Base-by-base conservation (phyloP, 1,140 invertebrate genomes). In the Gryon sp. region DNA sequence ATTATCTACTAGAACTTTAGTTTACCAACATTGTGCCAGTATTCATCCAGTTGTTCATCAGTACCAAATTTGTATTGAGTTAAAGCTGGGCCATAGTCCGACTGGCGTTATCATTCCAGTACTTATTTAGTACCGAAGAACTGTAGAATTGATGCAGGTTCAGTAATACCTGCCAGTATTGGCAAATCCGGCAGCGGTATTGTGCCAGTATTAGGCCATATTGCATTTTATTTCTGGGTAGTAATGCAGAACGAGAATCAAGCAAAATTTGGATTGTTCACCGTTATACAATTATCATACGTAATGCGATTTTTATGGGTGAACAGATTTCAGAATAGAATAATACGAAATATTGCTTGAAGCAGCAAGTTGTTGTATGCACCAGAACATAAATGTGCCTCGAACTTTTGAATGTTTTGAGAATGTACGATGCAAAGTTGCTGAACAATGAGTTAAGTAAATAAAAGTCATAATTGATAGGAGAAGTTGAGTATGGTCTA, bases 321-420 rank as follows among this genome's bases (percentile, higher is more conserved):
- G 38, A 53, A 52, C 43, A 52, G 46, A 41, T 52, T 65, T 65
- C 32, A 28, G 36, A 43, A 41, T 52, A 65, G 15, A 52, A 52
- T 52, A 65, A 65, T 38, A 19, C 12, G 32, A 4, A 48, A 63
- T 63, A 50, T 50, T 28, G 59, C 45, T 48, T 20, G 45, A 22
- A 50, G 45, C 43, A n/a, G 22, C 8, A 20, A 32, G 14, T 43
- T 45, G 28, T 40, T 30, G 18, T 34, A 48, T 40, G 9, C 14
- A 14, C 4, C 1, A 40, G 18, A 59, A 45, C 40, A 59, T 36
- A 45, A 59, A 59, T 41, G 38, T 45, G 7, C 11, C 24, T 28
- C 15, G 40, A 34, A 11, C 38, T 59, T 59, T 30, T 45, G 8
- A 45, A 59, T 41, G 24, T 30, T 18, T 57, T 19, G 36, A 28